phyloP scores from a whole-genome alignment of 1,140 invertebrate species.

The Argopecten irradians region DNA sequence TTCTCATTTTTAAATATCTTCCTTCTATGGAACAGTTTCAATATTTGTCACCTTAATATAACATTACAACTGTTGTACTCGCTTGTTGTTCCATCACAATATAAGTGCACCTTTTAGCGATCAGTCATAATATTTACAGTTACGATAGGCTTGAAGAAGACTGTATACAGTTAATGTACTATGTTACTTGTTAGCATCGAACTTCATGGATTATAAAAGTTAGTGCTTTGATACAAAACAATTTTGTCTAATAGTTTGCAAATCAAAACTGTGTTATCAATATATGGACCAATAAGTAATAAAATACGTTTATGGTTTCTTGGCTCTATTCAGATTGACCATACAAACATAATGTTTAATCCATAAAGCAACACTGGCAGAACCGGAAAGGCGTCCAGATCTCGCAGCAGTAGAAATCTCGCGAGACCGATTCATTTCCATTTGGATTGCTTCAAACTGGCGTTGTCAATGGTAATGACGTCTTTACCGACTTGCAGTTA shows the following conservation, averaged over 20 bases:
- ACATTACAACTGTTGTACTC: background rate
- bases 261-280: background rate
- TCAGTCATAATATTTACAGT: background rate
- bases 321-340: background rate
- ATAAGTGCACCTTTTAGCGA: background rate
- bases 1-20: background rate
- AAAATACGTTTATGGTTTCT: background rate
- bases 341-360: slow-evolving; percentile 4
- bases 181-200: background rate
- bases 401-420: slow-evolving; percentile 4
- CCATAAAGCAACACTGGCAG: slow-evolving; percentile 14
- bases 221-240: background rate
- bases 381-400: slow-evolving; percentile 3
- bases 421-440: slow-evolving; percentile 20
- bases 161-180: background rate
- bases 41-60: background rate
- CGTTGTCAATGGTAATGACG: slow-evolving; percentile 14
- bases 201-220: background rate
- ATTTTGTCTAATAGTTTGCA: background rate
- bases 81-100: background rate
- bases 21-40: background rate
- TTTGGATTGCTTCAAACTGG: slow-evolving; percentile 15
- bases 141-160: background rate
- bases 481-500: slow-evolving; percentile 6
- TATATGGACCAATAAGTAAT: background rate